phyloP scores from a whole-genome alignment of 2,113 vertebrate species.

The Peromyscus californicus region DNA sequence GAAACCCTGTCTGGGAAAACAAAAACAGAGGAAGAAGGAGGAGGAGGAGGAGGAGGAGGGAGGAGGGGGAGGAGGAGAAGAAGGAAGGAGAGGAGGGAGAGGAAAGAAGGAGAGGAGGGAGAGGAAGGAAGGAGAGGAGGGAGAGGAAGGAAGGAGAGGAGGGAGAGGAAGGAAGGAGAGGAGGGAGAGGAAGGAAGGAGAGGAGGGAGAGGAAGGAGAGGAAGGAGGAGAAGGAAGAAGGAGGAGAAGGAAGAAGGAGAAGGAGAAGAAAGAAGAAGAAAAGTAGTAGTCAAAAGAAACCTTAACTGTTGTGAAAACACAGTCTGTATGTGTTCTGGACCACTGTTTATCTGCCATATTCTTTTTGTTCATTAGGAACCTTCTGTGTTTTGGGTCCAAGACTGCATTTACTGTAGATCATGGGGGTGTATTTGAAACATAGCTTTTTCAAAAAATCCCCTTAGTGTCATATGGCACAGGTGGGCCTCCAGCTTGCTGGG shows the following conservation, averaged over 20 bases:
- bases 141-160: no score
- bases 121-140: neutral
- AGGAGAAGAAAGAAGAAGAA: neutral
- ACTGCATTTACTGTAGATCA: slow-evolving; percentile 39
- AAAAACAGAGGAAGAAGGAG: no score
- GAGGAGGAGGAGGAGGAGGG: no score
- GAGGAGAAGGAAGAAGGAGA: no score
- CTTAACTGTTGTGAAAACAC: neutral
- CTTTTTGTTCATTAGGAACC: slow-evolving; percentile 19
- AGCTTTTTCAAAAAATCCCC: neutral
- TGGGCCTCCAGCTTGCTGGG: neutral
- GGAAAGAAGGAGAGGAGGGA: no score
- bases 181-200: no score
- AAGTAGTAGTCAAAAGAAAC: slow-evolving; percentile 4
- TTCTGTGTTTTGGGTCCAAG: slow-evolving; percentile 21
- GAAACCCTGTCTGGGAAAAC: neutral
- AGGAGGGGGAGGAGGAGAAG: no score
- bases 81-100: no score
- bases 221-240: no score
- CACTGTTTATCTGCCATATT: neutral
- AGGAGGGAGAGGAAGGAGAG: no score
- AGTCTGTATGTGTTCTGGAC: neutral
- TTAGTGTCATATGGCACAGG: neutral
- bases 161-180: no score
- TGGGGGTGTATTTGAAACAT: neutral